Percentiles rank a stretch among this genome's conserved stretches.
These are phyloP conservation scores for Physella acuta DNA, from an alignment of 1,140 invertebrate genomes.

Conservation along the genomic window DNA sequence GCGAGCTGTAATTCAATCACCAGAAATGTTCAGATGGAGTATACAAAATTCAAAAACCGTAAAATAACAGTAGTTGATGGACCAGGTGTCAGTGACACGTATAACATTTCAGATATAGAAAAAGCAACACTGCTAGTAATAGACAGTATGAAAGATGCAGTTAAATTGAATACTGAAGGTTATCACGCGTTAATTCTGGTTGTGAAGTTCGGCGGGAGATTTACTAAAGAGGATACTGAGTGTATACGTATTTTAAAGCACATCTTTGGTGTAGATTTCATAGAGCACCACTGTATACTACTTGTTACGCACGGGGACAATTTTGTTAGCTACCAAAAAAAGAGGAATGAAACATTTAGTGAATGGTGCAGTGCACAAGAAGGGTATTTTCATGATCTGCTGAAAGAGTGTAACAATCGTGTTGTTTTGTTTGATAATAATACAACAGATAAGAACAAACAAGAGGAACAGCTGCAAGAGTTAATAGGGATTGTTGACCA, in stretches of 20 bases:
- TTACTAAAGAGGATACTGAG: not conserved
- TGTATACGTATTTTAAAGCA: not conserved
- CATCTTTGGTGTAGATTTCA: not conserved
- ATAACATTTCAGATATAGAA: not conserved
- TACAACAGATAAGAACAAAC: not conserved
- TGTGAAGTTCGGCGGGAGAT: not conserved
- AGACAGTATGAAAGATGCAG: not conserved
- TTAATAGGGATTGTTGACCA: not conserved
- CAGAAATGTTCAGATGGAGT: not conserved
- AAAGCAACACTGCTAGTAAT: not conserved
- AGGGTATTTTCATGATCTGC: not conserved
- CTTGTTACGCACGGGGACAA: not conserved
- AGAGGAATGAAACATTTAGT: not conserved
- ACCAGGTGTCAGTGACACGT: slow-evolving; percentile 4
- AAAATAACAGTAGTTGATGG: slow-evolving; percentile 1
- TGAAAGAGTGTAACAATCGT: not conserved
- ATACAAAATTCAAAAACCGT: not conserved
- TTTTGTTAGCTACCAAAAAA: not conserved
- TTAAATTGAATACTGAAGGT: not conserved
- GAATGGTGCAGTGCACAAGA: not conserved
- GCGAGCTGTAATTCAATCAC: not conserved
- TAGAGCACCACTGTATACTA: not conserved
- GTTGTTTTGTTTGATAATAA: not conserved
- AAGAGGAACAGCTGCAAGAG: not conserved
- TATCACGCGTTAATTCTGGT: not conserved